Evolutionary conservation across 2,113 vertebrate species (phyloP), one percentile per base, ranked within the genome.

Genomic region (Heterotilapia buettikoferi): DNA sequence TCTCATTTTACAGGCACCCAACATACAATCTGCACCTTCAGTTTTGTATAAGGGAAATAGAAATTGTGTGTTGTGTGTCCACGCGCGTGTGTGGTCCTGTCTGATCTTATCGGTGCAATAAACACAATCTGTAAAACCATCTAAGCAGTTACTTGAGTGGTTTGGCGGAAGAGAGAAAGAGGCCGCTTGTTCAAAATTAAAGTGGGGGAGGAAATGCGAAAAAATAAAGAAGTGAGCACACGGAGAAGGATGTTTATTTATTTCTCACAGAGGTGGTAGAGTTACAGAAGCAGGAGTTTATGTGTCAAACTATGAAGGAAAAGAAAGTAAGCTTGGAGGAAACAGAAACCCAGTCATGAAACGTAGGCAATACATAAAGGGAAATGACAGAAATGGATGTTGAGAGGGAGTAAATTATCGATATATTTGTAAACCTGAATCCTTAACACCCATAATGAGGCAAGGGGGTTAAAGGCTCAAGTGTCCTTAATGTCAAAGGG

Each of bases 51-150:
- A 50, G 50, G 38, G 86, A 56, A 56, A 33, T 2, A 56, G 21
- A 86, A 61, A 85, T 57, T 24, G 7, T 82, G 78, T 66, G 19
- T n/a, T 80, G 45, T 91, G 80, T 73, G 61, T 82, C 24, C 13
- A 19, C 45, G 40, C 71, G 5, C 33, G 56, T 11, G 81, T 90
- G 87, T 90, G 89, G 89, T 86, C 87, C 57, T 73, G 76, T 24
- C 57, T 85, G 84, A 59, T 89, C 84, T 76, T 79, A 83, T 84
- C 84, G 79, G 80, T 68, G 59, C 86, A 47, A 82, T 33, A 83
- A n/a, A 90, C 63, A 78, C 81, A 88, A 92, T 91, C 89, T 89
- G 59, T 90, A 61, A 91, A 89, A 88, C 45, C 73, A 52, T 78
- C 73, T 80, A 86, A 87, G 83, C 85, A 85, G 66, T 88, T 82